Evolutionary conservation across 2,888 invertebrate genomes (phyloP).

Genomic region (Epicampocera succincta): DNA sequence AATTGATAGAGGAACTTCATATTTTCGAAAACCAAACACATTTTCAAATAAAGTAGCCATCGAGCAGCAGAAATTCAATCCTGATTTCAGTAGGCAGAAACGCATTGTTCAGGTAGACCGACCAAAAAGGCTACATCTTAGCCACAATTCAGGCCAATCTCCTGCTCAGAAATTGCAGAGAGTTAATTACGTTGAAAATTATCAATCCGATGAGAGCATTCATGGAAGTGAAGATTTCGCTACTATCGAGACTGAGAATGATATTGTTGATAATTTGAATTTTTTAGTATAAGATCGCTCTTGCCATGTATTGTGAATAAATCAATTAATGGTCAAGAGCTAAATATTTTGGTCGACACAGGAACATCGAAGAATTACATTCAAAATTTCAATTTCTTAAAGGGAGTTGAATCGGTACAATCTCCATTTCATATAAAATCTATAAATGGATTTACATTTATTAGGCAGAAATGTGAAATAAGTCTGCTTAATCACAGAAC

Average conservation of each 20-base stretch:
- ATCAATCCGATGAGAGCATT: conserved; percentile 5
- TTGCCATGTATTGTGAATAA: conserved; percentile 36
- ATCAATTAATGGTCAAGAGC: conserved; percentile 39
- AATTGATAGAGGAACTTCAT: conserved; percentile 35
- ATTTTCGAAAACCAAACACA: conserved; percentile 27
- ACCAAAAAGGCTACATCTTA: background rate
- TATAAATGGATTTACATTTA: conserved; percentile 44
- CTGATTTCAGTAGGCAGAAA: conserved; percentile 17
- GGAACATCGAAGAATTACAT: conserved; percentile 54
- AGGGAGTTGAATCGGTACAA: conserved; percentile 18
- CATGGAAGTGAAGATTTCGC: conserved; percentile 30
- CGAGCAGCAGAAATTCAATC: background rate
- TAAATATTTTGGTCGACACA: conserved; percentile 35
- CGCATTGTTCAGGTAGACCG: background rate
- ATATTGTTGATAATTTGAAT: conserved; percentile 24
- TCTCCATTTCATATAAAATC: conserved; percentile 55
- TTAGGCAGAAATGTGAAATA: conserved; percentile 38
- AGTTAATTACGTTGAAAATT: conserved; percentile 31
- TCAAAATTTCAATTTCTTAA: conserved; percentile 30
- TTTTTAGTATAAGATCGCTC: conserved; percentile 54
- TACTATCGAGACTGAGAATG: background rate
- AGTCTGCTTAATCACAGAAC: conserved; percentile 45
- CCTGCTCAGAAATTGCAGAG: conserved; percentile 31
- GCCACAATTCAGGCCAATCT: conserved; percentile 29
- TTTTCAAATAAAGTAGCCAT: conserved; percentile 1